Evolutionary conservation across 2,797 vertebrate species (phyloP).

Genomic region (Sebastes iracundus): DNA sequence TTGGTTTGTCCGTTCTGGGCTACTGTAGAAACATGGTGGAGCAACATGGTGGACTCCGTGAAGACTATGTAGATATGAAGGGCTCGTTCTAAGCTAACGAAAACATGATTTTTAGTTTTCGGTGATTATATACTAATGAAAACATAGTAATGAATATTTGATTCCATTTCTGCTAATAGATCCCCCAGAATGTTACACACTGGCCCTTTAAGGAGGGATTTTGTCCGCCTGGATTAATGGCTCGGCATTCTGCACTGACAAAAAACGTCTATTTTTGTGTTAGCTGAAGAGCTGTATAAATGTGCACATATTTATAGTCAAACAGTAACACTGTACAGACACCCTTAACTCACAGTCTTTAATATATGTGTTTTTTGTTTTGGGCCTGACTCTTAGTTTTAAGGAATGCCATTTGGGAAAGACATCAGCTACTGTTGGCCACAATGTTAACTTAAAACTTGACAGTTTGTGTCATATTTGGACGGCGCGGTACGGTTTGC

Average conservation of each 20-base stretch:
- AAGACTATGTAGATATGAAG: too few species aligned
- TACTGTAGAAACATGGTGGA: not conserved
- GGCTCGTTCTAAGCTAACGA: too few species aligned
- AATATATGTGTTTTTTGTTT: slow-evolving; percentile 27
- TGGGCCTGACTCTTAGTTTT: slow-evolving; percentile 22
- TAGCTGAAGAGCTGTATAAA: not conserved
- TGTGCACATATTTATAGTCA: not conserved
- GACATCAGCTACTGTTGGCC: slow-evolving; percentile 21
- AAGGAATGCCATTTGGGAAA: slow-evolving; percentile 31
- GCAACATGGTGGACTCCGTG: too few species aligned
- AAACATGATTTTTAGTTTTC: too few species aligned
- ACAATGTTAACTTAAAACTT: slow-evolving; percentile 28
- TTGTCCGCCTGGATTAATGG: not conserved
- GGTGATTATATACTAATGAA: too few species aligned
- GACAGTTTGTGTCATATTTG: slow-evolving; percentile 44
- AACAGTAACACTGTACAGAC: not conserved
- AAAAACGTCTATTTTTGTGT: not conserved
- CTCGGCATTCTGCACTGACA: not conserved
- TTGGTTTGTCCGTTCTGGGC: not conserved
- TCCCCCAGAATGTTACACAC: not conserved
- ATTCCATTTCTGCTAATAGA: too few species aligned
- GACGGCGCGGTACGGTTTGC: not conserved
- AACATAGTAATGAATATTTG: not conserved
- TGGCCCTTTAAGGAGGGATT: not conserved
- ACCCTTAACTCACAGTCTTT: not conserved